Evolutionary conservation across 2,797 vertebrate genomes (phyloP).

Genomic region (Lerista edwardsae): DNA sequence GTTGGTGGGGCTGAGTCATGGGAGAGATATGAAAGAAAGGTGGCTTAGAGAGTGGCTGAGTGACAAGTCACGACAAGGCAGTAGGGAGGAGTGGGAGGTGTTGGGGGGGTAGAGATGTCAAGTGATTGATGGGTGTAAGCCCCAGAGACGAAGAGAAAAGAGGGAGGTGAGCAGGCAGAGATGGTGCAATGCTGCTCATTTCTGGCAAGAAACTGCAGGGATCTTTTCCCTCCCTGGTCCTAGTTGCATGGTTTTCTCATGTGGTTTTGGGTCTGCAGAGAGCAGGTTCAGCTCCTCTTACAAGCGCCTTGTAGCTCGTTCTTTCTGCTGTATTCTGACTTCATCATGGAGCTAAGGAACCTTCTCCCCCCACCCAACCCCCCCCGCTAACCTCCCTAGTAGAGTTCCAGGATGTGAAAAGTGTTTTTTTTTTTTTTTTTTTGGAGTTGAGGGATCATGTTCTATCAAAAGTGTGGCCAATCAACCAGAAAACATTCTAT

Average conservation of each 20-base stretch:
- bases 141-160: background rate
- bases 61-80: conserved; percentile 56
- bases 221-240: background rate
- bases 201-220: background rate
- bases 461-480: no score
- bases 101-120: conserved; percentile 28
- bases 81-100: conserved; percentile 44
- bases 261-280: background rate
- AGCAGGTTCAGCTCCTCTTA: background rate
- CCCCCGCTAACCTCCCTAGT: no score
- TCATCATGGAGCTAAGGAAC: background rate
- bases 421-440: no score
- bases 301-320: background rate
- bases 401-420: background rate
- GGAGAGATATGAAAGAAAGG: conserved; percentile 4
- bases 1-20: conserved; percentile 65
- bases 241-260: background rate
- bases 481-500: no score
- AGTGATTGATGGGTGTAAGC: background rate
- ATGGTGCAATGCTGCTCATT: background rate
- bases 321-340: background rate
- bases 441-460: background rate
- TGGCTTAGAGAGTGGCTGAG: conserved; percentile 16
- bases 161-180: conserved; percentile 9
- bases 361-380: no score